Conservation (phyloP, 2,888 invertebrate species). For the Antheraea assamensis region DNA sequence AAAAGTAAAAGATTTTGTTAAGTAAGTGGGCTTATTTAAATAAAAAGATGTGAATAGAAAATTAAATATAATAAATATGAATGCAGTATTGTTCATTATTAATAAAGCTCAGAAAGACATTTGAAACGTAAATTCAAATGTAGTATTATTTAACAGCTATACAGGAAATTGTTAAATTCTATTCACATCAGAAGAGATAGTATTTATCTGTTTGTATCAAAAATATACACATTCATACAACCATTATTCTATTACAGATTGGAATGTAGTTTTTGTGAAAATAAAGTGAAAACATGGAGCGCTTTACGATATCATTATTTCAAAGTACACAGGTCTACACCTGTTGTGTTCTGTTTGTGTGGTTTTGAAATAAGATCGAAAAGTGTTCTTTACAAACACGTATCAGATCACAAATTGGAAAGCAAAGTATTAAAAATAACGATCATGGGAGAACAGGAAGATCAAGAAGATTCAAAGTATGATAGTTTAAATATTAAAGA, state of each 20-base stretch:
- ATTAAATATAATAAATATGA: no score
- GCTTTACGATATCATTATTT: slow-evolving; percentile 55
- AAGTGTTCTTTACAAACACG: slow-evolving; percentile 70
- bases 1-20: slow-evolving; percentile 67
- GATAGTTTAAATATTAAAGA: slow-evolving; percentile 62
- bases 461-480: slow-evolving; percentile 52
- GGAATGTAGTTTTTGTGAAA: slow-evolving; percentile 60
- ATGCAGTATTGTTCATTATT: no score
- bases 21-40: slow-evolving; percentile 35
- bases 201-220: no score
- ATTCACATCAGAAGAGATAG: not conserved
- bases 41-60: not conserved
- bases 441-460: slow-evolving; percentile 44
- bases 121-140: no score
- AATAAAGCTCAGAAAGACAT: no score
- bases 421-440: slow-evolving; percentile 52
- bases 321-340: slow-evolving; percentile 60
- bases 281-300: slow-evolving; percentile 61
- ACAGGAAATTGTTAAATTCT: not conserved
- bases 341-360: slow-evolving; percentile 63
- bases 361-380: slow-evolving; percentile 67
- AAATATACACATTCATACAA: no score
- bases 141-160: not conserved
- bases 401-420: slow-evolving; percentile 64
- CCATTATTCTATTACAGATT: slow-evolving; percentile 46